phyloP scores from a whole-genome alignment of 2,797 vertebrate species.

The Micromesistius poutassou region DNA sequence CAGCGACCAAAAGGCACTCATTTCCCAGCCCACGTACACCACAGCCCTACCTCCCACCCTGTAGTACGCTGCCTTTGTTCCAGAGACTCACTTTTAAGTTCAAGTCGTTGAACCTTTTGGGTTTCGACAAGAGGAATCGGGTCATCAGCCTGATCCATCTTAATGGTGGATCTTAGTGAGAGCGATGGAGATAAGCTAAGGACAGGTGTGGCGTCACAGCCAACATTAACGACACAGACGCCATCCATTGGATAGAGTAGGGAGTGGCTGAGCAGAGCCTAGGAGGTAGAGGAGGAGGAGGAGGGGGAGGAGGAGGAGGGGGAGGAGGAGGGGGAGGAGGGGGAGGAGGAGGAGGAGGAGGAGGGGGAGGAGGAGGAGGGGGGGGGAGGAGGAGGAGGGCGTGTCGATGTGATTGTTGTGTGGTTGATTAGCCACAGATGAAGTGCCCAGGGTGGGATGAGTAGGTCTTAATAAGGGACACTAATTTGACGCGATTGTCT shows the following conservation, averaged over 20 bases:
- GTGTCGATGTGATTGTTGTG: background rate
- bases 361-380: conserved; percentile 5
- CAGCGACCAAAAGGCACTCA: conserved; percentile 4
- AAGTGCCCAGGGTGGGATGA: background rate
- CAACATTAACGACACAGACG: conserved; percentile 37
- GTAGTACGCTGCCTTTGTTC: background rate
- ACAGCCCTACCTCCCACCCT: background rate
- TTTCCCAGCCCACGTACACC: conserved; percentile 22
- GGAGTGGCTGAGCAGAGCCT: conserved; percentile 8
- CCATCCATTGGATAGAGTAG: conserved; percentile 24
- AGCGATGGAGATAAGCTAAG: conserved; percentile 35
- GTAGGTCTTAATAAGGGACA: background rate
- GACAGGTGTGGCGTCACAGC: conserved; percentile 26
- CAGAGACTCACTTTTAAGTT: background rate
- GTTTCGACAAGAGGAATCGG: conserved; percentile 10
- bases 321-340: conserved; percentile 9
- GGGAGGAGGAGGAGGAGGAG: conserved; percentile 7
- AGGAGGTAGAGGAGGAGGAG: conserved; percentile 7
- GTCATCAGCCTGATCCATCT: conserved; percentile 51
- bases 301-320: conserved; percentile 6
- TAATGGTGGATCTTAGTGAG: conserved; percentile 23
- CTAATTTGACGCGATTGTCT: background rate
- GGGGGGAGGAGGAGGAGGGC: background rate
- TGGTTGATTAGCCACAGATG: conserved; percentile 5
- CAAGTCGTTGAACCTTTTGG: background rate